Base-by-base conservation (phyloP, 2,797 vertebrate species). In the Betta splendens region DNA sequence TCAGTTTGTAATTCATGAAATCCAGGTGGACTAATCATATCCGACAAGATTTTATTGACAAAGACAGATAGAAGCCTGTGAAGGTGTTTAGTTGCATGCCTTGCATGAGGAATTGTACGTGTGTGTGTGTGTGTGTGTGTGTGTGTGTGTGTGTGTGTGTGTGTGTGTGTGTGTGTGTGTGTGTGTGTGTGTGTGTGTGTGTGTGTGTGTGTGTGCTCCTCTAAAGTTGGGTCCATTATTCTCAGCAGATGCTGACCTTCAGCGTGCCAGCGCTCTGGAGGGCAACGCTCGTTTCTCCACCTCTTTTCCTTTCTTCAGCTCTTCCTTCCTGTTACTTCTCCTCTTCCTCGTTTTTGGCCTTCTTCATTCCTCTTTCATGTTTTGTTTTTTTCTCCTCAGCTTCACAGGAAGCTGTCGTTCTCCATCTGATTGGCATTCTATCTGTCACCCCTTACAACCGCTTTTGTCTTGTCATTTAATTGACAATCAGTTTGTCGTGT, bases 41-140 rank as follows among this genome's bases (percentile, higher is more conserved):
- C 65, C 75, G 81, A 81, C 75, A 82, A 53, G 83, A 75, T 66
- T 88, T 87, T 86, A 89, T 87, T 87, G 88, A 83, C 79, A 84
- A 77, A 83, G 87, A 89, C 83, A 60, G 73, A 83, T 79, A 58
- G 75, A 66, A 76, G 54, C 62, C 35, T 69, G 45, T 61, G 70
- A 80, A 67, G 67, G 75, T 81, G 79, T 85, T 80, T 77, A 66
- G 74, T 79, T 81, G 82, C 67, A 29, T 80, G 71, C 75, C 72
- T 45, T 40, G 75, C 78, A 60, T 77, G 60, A 80, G 36, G 40
- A 71, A 67, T 47, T 40, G 33, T 49, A 33, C 5, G 22, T 9
- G 26, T 3, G 50, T 45, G 33, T 37, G 39, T 39, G 47, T 20
- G 51, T 46, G 58, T 33, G 44, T 33, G 55, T 68, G 46, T 59